These are phyloP conservation scores for Cebuella pygmaea DNA, from an alignment of 2,797 vertebrate genomes.

Conservation along the genomic window DNA sequence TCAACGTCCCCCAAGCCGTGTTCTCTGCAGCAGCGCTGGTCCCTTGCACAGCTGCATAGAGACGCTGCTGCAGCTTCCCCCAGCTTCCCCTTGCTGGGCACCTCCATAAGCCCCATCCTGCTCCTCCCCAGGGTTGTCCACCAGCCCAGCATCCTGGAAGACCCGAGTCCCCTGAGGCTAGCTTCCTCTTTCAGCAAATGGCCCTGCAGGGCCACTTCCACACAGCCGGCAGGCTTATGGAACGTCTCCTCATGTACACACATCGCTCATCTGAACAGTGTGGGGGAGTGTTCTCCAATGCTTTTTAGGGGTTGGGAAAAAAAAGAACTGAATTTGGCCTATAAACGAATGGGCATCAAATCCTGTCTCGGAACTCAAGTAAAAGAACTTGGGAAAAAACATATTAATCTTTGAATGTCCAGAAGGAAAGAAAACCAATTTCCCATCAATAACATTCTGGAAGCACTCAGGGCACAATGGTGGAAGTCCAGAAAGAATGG, in stretches of 20 bases:
- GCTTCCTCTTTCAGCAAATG: not conserved
- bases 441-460: accelerated
- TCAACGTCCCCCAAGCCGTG: not conserved
- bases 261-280: accelerated
- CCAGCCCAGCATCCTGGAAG: not conserved
- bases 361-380: not conserved
- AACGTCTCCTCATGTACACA: accelerated
- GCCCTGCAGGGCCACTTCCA: not conserved
- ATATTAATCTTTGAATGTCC: not conserved
- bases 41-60: too few species aligned
- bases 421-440: not conserved
- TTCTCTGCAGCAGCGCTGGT: accelerated
- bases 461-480: accelerated
- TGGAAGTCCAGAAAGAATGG: accelerated
- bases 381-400: not conserved
- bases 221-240: accelerated
- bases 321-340: not conserved
- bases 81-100: not conserved
- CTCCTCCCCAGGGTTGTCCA: not conserved
- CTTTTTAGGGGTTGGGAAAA: not conserved
- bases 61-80: not conserved
- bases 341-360: not conserved
- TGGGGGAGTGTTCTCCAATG: accelerated
- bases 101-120: not conserved
- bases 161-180: accelerated